These are phyloP conservation scores for Boloria selene DNA, from an alignment of 2,888 invertebrate genomes.

Conservation along the genomic window DNA sequence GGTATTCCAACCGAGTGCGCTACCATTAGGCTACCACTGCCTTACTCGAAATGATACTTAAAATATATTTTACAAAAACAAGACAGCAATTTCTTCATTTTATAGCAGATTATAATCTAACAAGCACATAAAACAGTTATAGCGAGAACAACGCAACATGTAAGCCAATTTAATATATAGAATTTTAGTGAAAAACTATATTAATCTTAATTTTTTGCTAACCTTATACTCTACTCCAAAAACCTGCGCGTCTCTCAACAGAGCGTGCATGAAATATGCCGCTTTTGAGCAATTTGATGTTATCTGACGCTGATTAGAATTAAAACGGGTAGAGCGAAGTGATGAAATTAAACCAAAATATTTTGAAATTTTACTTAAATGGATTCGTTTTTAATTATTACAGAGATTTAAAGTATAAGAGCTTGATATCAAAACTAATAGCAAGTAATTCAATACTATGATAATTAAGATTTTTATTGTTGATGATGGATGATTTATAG, in stretches of 20 bases:
- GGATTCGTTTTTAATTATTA: conserved; percentile 11
- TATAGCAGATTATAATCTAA: conserved; percentile 3
- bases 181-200: conserved; percentile 17
- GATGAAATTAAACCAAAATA: conserved; percentile 29
- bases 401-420: not conserved
- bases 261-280: conserved; percentile 41
- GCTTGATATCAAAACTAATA: not conserved
- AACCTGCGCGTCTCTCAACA: conserved; percentile 23
- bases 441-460: no score
- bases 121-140: not conserved
- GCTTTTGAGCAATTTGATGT: conserved; percentile 36
- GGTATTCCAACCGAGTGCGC: no score
- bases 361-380: conserved; percentile 19
- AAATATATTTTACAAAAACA: no score
- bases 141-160: not conserved
- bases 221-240: conserved; percentile 10
- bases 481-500: no score
- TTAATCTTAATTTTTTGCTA: conserved; percentile 12
- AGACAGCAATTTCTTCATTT: not conserved
- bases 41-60: no score
- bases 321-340: conserved; percentile 24
- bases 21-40: no score
- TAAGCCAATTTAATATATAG: conserved; percentile 13
- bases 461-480: no score
- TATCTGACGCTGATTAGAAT: conserved; percentile 32